These are phyloP conservation scores for Trididemnum nubilum DNA, from an alignment of 23 tunicate genomes.

Conservation along the genomic window DNA sequence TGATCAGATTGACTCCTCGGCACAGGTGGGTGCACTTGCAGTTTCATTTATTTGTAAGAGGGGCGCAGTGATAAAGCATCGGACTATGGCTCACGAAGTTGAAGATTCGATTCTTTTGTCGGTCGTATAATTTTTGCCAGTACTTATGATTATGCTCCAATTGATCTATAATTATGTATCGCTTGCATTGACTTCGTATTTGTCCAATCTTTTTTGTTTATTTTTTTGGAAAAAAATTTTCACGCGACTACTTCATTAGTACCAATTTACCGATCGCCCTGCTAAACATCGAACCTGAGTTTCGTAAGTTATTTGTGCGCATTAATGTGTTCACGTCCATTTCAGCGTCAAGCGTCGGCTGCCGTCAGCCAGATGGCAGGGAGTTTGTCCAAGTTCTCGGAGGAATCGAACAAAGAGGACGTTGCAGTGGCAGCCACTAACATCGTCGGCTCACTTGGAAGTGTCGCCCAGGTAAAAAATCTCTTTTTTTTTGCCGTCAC, in stretches of 20 bases:
- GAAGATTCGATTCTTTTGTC: too few species aligned
- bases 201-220: too few species aligned
- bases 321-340: too few species aligned
- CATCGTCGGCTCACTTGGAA: slow-evolving; percentile 93
- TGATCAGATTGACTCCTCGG: slow-evolving; percentile 57
- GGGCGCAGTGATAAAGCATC: too few species aligned
- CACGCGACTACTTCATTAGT: not conserved
- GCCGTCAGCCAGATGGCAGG: slow-evolving; percentile 78
- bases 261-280: too few species aligned
- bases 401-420: slow-evolving; percentile 85
- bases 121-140: too few species aligned
- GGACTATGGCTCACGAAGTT: too few species aligned
- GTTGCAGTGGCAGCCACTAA: slow-evolving; percentile 73
- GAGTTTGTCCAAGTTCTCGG: slow-evolving; percentile 51
- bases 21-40: slow-evolving; percentile 64
- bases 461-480: slow-evolving; percentile 73
- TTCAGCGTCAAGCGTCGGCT: slow-evolving; percentile 62
- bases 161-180: too few species aligned
- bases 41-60: not conserved
- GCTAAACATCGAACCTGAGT: too few species aligned
- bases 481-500: not conserved
- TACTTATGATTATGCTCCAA: too few species aligned
- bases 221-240: not conserved
- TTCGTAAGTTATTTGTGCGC: too few species aligned
- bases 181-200: too few species aligned